These are phyloP conservation scores for Saimiri boliviensis DNA, from an alignment of 2,113 vertebrate species.

Conservation along the genomic window DNA sequence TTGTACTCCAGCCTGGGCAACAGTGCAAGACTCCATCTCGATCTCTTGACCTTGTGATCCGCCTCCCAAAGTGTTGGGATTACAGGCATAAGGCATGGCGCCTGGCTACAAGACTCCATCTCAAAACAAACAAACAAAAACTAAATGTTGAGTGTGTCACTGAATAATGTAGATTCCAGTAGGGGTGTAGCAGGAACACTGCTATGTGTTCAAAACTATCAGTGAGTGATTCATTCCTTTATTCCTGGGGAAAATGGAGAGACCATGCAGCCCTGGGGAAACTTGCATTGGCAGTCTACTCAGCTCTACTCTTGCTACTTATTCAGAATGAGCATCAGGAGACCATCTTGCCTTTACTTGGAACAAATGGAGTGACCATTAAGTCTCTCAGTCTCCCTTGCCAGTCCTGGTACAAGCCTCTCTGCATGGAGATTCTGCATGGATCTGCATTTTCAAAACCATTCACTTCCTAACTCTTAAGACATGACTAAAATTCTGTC, in stretches of 20 bases:
- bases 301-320: neutral
- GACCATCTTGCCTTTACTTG: neutral
- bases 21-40: neutral
- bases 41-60: too few species aligned
- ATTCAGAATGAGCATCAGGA: neutral
- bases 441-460: neutral
- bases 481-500: neutral
- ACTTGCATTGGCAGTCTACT: neutral
- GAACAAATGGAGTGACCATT: neutral
- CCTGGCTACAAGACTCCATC: too few species aligned
- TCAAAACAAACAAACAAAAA: neutral
- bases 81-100: too few species aligned
- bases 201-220: neutral
- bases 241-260: neutral
- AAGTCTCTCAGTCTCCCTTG: neutral
- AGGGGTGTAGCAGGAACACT: neutral
- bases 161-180: neutral
- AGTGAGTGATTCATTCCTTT: neutral
- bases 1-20: too few species aligned
- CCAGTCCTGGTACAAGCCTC: neutral
- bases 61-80: too few species aligned
- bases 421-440: neutral
- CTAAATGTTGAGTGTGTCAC: neutral
- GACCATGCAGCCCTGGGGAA: neutral
- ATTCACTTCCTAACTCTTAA: neutral